phyloP scores from a whole-genome alignment of 2,888 invertebrate genomes.

The Lithophane leautieri region DNA sequence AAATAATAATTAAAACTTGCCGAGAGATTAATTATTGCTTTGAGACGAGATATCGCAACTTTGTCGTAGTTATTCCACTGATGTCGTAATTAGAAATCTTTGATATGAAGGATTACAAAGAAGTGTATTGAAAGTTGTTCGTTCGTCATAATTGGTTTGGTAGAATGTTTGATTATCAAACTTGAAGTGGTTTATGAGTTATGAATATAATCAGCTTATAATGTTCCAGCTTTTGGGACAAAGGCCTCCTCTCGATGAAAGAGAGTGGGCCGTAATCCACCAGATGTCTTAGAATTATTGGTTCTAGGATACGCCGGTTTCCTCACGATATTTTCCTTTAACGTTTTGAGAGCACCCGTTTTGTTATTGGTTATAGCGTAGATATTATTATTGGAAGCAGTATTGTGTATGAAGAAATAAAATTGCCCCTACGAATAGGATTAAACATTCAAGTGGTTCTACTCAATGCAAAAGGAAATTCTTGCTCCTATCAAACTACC shows the following conservation, averaged over 20 bases:
- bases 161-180: no score
- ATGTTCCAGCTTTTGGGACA: no score
- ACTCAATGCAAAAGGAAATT: not conserved
- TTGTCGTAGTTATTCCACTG: constrained; percentile 31
- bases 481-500: not conserved
- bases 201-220: no score
- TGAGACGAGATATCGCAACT: constrained; percentile 44
- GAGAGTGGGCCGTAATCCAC: no score
- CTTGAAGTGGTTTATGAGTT: no score
- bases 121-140: not conserved
- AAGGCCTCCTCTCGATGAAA: no score
- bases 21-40: constrained; percentile 53
- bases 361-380: not conserved
- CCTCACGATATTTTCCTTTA: no score
- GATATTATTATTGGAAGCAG: not conserved
- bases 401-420: not conserved
- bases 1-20: constrained; percentile 63
- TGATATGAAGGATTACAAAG: constrained; percentile 19
- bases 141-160: not conserved
- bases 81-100: constrained; percentile 49
- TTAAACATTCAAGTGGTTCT: not conserved
- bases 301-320: no score
- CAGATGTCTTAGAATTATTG: no score
- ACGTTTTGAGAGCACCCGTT: no score
- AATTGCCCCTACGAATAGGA: not conserved